A percentile compares a stretch with the other conserved stretches of the same genome.
Evolutionary conservation across 1,140 invertebrate genomes (phyloP).

Genomic region (Orchestia grillus): DNA sequence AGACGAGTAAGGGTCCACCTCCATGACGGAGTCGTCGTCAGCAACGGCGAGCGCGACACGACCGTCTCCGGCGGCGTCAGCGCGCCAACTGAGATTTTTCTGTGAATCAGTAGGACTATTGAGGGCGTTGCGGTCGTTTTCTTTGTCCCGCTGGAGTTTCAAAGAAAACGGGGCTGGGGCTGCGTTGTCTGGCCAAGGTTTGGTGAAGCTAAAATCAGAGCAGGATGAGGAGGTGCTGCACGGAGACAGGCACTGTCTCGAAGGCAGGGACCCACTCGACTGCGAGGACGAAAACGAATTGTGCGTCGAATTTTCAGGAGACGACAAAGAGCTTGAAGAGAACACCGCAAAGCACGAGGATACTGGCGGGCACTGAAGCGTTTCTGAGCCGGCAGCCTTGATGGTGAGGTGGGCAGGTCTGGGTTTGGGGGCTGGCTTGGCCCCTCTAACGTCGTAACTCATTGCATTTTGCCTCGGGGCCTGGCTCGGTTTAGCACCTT

Average conservation of each 20-base stretch:
- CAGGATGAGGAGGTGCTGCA: conserved; percentile 31
- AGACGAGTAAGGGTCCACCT: neutral
- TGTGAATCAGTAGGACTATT: neutral
- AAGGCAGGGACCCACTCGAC: neutral
- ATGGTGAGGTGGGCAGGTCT: conserved; percentile 15
- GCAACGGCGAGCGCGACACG: neutral
- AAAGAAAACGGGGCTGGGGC: conserved; percentile 13
- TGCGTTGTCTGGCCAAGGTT: conserved; percentile 18
- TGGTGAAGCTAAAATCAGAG: conserved; percentile 39
- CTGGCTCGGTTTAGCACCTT: neutral
- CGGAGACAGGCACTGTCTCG: conserved; percentile 15
- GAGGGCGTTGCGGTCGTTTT: conserved; percentile 40
- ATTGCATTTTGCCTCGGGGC: neutral
- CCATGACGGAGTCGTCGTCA: conserved; percentile 7
- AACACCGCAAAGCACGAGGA: conserved; percentile 33
- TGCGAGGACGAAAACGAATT: conserved; percentile 17
- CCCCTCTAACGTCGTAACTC: too few species aligned
- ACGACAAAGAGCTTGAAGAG: neutral
- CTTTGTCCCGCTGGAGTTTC: conserved; percentile 32
- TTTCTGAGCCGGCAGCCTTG: neutral
- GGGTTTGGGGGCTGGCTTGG: neutral
- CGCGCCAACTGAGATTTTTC: conserved; percentile 10
- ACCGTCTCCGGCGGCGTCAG: neutral
- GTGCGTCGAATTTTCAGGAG: conserved; percentile 3
- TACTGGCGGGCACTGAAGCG: neutral